Percentiles rank a stretch among this genome's conserved stretches.
Evolutionary conservation across 2,113 vertebrate species (phyloP).

Genomic region (Henicopernis longicauda): DNA sequence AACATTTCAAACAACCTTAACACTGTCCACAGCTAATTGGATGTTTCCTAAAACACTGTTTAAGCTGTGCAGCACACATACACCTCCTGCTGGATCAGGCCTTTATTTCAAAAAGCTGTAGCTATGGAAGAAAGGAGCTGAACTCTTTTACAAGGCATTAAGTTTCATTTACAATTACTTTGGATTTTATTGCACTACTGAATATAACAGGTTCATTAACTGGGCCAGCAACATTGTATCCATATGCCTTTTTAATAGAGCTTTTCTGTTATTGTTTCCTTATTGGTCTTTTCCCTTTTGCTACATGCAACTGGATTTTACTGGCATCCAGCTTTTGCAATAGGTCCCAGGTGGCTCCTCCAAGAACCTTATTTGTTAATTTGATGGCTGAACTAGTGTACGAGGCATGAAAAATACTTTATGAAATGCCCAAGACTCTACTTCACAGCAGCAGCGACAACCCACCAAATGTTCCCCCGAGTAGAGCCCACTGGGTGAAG

Average conservation of each 20-base stretch:
- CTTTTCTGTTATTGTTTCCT: constrained; percentile 63
- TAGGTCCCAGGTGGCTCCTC: constrained; percentile 33
- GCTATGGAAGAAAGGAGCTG: neutral
- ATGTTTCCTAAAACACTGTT: neutral
- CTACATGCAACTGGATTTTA: constrained; percentile 47
- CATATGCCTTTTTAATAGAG: constrained; percentile 60
- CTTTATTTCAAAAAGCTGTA: neutral
- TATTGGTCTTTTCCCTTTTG: constrained; percentile 60
- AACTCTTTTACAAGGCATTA: constrained; percentile 68
- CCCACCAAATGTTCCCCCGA: neutral
- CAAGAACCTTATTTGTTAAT: constrained; percentile 16
- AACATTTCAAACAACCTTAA: neutral
- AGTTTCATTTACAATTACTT: constrained; percentile 69
- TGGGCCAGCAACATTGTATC: constrained; percentile 39
- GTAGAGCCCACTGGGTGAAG: neutral
- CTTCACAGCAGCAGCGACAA: neutral
- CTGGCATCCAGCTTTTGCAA: constrained; percentile 2
- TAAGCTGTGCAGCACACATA: neutral
- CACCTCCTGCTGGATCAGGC: constrained; percentile 48
- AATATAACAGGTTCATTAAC: constrained; percentile 53
- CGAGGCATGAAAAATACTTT: neutral
- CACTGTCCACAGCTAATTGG: neutral
- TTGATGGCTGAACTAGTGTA: constrained; percentile 2
- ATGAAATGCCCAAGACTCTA: neutral
- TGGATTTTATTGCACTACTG: constrained; percentile 59